Evolutionary conservation across 1,140 invertebrate genomes (phyloP).

Genomic region (Drosophila ironensis): DNA sequence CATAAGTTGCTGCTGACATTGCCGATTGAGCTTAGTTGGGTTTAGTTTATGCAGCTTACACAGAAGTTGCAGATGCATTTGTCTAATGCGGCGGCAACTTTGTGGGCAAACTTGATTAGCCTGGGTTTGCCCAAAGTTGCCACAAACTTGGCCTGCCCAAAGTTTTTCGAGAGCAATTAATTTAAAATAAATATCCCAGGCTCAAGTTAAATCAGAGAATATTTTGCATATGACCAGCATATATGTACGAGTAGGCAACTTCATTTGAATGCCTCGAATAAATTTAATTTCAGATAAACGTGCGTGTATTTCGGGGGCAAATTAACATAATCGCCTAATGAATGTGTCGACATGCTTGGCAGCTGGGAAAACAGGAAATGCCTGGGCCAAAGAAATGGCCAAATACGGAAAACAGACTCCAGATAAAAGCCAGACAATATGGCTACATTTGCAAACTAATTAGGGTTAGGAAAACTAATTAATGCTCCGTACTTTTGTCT

Average conservation of each 20-base stretch:
- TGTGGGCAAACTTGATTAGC: constrained; percentile 37
- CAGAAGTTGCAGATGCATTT: constrained; percentile 41
- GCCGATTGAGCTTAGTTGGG: background rate
- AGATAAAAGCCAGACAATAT: constrained; percentile 13
- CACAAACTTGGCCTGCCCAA: background rate
- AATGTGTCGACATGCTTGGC: constrained; percentile 14
- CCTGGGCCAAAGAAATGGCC: too few species aligned
- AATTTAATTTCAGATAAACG: constrained; percentile 39
- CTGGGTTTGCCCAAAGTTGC: constrained; percentile 18
- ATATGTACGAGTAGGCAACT: too few species aligned
- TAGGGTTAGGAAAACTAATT: constrained; percentile 54
- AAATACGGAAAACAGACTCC: background rate
- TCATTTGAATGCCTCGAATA: constrained; percentile 8
- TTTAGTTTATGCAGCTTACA: too few species aligned
- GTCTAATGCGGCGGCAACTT: constrained; percentile 54
- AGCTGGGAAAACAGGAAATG: background rate
- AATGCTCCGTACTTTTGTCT: constrained; percentile 1
- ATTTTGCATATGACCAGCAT: too few species aligned
- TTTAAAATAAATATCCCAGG: constrained; percentile 12
- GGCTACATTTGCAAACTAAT: constrained; percentile 41
- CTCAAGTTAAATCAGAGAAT: too few species aligned
- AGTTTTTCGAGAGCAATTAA: constrained; percentile 21
- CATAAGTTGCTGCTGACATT: constrained; percentile 26
- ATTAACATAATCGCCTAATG: constrained; percentile 69
- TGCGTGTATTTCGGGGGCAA: background rate